A percentile compares a stretch with the other conserved stretches of the same genome.
These are phyloP conservation scores for Pelecanoides urinatrix DNA, from an alignment of 2,113 vertebrate species.

Conservation along the genomic window DNA sequence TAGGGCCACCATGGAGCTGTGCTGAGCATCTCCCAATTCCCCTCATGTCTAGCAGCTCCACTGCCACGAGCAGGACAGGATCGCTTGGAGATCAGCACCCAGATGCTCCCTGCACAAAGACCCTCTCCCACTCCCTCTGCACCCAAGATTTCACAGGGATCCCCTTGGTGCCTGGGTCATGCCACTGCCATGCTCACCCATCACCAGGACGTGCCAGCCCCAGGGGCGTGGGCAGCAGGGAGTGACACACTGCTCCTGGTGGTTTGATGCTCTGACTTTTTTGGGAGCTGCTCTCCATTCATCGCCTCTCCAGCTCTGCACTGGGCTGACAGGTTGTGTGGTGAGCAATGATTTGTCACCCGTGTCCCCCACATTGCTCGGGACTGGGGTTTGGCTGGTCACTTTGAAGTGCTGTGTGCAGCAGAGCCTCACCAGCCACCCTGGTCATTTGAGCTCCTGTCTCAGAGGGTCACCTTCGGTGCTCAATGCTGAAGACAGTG, in stretches of 20 bases:
- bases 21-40: background rate
- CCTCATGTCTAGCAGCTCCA: background rate
- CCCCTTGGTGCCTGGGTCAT: background rate
- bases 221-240: background rate
- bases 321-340: background rate
- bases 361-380: fast-evolving
- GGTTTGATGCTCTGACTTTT: background rate
- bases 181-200: background rate
- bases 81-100: background rate
- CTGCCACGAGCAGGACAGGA: fast-evolving
- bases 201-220: fast-evolving
- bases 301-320: background rate
- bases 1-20: fast-evolving
- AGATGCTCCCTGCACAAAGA: background rate
- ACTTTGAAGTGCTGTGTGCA: background rate
- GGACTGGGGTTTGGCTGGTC: background rate
- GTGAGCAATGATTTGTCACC: background rate
- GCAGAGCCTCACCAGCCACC: background rate
- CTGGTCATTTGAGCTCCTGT: background rate
- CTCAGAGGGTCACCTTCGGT: background rate
- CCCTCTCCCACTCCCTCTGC: background rate
- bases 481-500: background rate
- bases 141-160: background rate
- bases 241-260: background rate
- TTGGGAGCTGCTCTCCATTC: background rate